Percentiles rank a stretch among this genome's conserved stretches.
phyloP scores from a whole-genome alignment of 1,140 invertebrate species.

The Drosophila kanapiae region DNA sequence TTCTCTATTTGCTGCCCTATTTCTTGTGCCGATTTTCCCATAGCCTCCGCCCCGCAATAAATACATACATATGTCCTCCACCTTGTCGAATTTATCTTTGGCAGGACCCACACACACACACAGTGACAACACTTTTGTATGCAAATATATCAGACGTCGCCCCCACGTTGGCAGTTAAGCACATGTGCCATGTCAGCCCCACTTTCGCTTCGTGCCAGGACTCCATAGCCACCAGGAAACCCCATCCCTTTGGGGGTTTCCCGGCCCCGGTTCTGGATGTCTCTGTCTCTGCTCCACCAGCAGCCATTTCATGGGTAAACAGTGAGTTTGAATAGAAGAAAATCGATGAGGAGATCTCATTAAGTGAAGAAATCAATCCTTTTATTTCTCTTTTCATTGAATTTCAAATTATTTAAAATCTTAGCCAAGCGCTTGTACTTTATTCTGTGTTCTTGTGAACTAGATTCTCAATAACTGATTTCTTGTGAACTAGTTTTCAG shows the following conservation, averaged over 20 bases:
- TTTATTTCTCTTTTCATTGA: neutral
- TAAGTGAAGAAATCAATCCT: neutral
- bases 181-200: slow-evolving; percentile 59
- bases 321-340: slow-evolving; percentile 1
- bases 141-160: slow-evolving; percentile 66
- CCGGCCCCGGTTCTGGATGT: slow-evolving; percentile 17
- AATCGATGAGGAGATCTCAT: neutral
- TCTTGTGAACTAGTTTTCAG: too few relatives aligned
- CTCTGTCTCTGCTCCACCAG: slow-evolving; percentile 3
- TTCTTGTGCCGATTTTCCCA: neutral
- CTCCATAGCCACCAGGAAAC: slow-evolving; percentile 16
- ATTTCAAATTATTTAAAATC: too few relatives aligned
- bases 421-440: too few relatives aligned
- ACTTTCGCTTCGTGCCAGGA: slow-evolving; percentile 2
- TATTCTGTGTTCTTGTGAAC: too few relatives aligned
- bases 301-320: slow-evolving; percentile 11
- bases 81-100: slow-evolving; percentile 67
- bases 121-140: slow-evolving; percentile 62
- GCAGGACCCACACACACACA: slow-evolving; percentile 19
- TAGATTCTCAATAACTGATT: neutral
- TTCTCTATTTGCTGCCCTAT: neutral
- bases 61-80: slow-evolving; percentile 10
- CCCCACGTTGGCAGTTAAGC: slow-evolving; percentile 59
- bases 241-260: slow-evolving; percentile 8
- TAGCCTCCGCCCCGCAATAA: too few relatives aligned